phyloP scores from a whole-genome alignment of 2,797 vertebrate genomes.

The Scyliorhinus canicula region DNA sequence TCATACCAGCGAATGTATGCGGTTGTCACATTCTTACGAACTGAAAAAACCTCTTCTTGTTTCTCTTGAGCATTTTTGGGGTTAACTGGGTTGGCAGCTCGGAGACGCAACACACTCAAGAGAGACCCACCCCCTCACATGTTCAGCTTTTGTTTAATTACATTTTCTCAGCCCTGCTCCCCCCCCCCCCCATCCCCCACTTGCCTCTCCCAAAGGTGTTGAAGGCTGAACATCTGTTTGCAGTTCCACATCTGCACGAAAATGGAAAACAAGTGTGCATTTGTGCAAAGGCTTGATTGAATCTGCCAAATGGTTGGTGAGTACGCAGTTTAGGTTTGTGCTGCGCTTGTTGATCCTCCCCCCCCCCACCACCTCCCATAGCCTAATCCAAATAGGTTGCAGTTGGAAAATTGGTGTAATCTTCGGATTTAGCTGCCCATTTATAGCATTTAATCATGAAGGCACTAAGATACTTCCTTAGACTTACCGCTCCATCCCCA shows the following conservation, averaged over 20 bases:
- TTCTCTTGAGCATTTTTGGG: neutral
- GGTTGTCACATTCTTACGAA: neutral
- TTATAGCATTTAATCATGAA: neutral
- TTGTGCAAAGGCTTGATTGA: neutral
- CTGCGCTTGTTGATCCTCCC: neutral
- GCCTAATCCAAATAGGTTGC: no score
- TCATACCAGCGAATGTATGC: neutral
- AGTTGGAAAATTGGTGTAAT: no score
- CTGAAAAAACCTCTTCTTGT: neutral
- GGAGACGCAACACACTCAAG: neutral
- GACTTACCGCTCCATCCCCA: no score
- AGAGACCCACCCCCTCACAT: neutral
- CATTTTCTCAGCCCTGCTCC: neutral
- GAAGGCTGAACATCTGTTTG: neutral
- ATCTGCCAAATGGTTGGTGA: neutral
- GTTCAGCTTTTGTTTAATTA: neutral
- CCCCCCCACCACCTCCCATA: no score
- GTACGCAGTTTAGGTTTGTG: neutral
- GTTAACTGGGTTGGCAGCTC: neutral
- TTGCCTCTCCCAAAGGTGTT: neutral
- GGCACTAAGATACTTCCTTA: neutral
- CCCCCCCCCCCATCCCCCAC: neutral
- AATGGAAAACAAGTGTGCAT: neutral
- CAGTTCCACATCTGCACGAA: neutral
- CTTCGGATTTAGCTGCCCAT: neutral